These are phyloP conservation scores for Sternotherus odoratus DNA, from an alignment of 2,797 vertebrate species.

Conservation along the genomic window DNA sequence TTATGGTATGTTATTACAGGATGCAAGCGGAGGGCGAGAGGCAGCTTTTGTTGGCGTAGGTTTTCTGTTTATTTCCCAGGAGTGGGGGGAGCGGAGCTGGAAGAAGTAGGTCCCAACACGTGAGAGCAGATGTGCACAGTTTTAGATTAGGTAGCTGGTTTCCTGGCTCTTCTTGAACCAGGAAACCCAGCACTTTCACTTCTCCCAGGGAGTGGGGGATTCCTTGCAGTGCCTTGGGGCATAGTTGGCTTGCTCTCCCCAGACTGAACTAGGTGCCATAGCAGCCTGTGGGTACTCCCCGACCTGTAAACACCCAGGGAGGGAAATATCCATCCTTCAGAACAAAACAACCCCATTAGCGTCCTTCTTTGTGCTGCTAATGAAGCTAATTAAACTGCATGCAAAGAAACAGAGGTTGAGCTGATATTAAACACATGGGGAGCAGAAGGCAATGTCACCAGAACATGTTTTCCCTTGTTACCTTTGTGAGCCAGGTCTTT, in stretches of 20 bases:
- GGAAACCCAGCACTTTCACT: neutral
- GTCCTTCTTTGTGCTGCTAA: conserved; percentile 61
- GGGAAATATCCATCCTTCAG: neutral
- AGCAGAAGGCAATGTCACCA: conserved; percentile 47
- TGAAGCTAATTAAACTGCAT: conserved; percentile 64
- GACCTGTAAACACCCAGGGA: neutral
- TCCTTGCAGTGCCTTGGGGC: accelerated
- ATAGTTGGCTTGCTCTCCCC: neutral
- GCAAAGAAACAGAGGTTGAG: conserved; percentile 44
- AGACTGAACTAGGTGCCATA: neutral
- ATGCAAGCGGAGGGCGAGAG: conserved; percentile 11
- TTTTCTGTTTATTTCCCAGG: neutral
- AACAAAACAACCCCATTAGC: conserved; percentile 50
- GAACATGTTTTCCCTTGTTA: neutral
- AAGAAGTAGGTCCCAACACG: neutral
- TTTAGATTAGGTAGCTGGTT: accelerated
- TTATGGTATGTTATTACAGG: conserved; percentile 56
- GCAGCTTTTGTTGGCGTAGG: neutral
- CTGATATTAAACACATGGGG: conserved; percentile 34
- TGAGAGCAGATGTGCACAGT: neutral
- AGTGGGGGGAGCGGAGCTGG: neutral
- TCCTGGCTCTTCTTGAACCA: neutral
- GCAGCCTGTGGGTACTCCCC: neutral
- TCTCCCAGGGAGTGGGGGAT: accelerated
- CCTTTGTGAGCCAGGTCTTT: neutral